Conservation (phyloP, 2,113 vertebrate genomes). For the Emydocephalus ijimae region DNA sequence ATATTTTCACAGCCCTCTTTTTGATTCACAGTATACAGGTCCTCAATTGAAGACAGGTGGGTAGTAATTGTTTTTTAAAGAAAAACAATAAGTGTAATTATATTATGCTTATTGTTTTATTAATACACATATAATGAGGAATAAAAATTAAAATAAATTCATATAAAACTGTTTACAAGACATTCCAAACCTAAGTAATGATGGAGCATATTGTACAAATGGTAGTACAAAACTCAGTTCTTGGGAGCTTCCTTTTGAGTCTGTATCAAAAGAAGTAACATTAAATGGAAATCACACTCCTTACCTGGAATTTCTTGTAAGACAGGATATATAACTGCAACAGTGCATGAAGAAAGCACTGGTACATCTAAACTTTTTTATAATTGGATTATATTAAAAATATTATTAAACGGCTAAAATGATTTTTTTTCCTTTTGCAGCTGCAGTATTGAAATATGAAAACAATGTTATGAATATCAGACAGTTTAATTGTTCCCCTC, state of each 20-base stretch:
- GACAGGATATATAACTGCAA: not conserved
- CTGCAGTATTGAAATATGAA: conserved; percentile 98
- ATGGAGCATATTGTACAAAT: not conserved
- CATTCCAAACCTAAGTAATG: not conserved
- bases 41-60: too few species aligned
- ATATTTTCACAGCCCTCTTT: too few species aligned
- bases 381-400: not conserved
- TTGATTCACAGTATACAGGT: too few species aligned
- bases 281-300: not conserved
- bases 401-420: fast-evolving
- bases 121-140: not conserved
- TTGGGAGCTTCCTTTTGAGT: not conserved
- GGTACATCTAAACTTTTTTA: not conserved
- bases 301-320: not conserved
- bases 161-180: not conserved
- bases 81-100: not conserved
- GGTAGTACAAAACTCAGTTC: not conserved
- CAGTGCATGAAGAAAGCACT: not conserved
- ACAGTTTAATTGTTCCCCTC: conserved; percentile 98
- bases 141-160: not conserved
- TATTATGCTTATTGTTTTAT: not conserved
- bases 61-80: not conserved
- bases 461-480: conserved; percentile 99
- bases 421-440: conserved; percentile 59
- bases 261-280: not conserved